Conservation (phyloP, 2,113 vertebrate species). For the Paracanthobrama guichenoti region DNA sequence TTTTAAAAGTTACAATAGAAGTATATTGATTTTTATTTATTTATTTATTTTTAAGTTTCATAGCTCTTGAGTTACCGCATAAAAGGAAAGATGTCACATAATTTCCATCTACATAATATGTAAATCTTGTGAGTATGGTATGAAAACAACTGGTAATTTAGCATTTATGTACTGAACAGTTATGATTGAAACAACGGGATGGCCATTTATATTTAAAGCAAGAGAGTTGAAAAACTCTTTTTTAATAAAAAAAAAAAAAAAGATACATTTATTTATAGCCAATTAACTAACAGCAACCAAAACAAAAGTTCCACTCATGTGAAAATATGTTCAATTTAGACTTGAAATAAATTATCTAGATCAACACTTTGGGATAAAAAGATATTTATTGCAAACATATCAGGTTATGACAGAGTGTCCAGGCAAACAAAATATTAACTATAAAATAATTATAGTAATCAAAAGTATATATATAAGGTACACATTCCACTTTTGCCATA, state of each 20-base stretch:
- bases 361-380: not conserved
- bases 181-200: not conserved
- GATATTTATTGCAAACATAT: not conserved
- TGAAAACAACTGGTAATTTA: not conserved
- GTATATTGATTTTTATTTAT: not conserved
- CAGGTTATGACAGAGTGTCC: not conserved
- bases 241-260: too few species aligned
- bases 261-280: too few species aligned
- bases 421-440: not conserved
- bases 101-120: not conserved
- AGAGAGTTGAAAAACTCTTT: too few species aligned
- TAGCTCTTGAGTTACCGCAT: not conserved
- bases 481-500: not conserved
- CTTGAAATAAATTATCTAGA: not conserved
- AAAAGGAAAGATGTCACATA: not conserved
- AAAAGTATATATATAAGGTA: too few species aligned
- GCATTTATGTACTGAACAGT: not conserved
- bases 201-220: not conserved
- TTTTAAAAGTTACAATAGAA: not conserved
- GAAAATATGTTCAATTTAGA: not conserved
- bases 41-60: not conserved
- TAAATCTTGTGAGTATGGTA: not conserved
- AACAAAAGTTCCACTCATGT: not conserved
- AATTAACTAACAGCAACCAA: not conserved
- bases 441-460: not conserved